Conservation (phyloP, 2,113 vertebrate genomes). For the Sterrhoptilus dennistouni region DNA sequence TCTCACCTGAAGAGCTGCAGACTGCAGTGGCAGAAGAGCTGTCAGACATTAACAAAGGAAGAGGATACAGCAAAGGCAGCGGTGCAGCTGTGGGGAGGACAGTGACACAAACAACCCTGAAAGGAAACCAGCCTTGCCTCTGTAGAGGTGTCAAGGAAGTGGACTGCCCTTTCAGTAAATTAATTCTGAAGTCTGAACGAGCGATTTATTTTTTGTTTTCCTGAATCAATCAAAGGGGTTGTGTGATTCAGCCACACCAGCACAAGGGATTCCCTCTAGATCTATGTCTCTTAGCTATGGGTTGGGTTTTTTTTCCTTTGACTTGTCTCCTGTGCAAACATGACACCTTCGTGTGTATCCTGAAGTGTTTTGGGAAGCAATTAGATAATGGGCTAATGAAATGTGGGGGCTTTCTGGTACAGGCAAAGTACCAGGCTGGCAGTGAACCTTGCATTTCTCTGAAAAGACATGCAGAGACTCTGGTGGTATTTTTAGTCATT, state of each 20-base stretch:
- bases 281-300: background rate
- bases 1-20: background rate
- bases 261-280: conserved; percentile 19
- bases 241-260: background rate
- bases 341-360: background rate
- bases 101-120: background rate
- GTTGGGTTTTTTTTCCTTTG: background rate
- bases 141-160: background rate
- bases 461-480: background rate
- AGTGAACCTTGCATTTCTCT: background rate
- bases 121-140: background rate
- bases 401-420: background rate
- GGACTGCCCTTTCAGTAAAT: background rate
- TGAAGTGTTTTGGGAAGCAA: conserved; percentile 33
- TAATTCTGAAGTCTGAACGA: background rate
- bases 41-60: background rate
- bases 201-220: background rate
- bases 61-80: background rate
- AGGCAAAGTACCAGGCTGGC: background rate
- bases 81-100: background rate
- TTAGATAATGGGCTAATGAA: background rate
- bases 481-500: background rate
- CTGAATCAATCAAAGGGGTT: background rate
- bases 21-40: background rate
- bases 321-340: background rate